Conservation (phyloP, 2,888 invertebrate species). For the Matsumyia berberina region DNA sequence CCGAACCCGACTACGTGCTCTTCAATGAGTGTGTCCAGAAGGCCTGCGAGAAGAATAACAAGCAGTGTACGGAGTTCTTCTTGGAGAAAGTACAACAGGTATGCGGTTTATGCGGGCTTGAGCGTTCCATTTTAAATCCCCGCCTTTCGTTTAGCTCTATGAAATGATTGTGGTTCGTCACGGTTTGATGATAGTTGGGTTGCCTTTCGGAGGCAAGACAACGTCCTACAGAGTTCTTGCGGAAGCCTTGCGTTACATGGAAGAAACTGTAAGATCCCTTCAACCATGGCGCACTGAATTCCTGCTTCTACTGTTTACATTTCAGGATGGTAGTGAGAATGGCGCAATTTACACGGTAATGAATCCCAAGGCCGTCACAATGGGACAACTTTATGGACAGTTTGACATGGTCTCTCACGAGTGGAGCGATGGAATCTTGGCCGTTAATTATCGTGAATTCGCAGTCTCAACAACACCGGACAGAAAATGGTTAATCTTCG, state of each 20-base stretch:
- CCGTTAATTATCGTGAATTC: slow-evolving; percentile 92
- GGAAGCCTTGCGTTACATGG: slow-evolving; percentile 90
- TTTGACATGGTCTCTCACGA: slow-evolving; percentile 97
- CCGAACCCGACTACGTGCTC: slow-evolving; percentile 91
- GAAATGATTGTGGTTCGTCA: slow-evolving; percentile 98
- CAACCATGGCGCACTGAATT: neutral
- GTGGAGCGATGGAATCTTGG: slow-evolving; percentile 95
- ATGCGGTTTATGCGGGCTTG: slow-evolving; percentile 1
- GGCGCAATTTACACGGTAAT: slow-evolving; percentile 92
- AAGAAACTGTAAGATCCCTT: slow-evolving; percentile 84
- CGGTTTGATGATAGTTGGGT: slow-evolving; percentile 96
- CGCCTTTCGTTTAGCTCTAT: slow-evolving; percentile 88
- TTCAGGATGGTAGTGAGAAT: slow-evolving; percentile 89
- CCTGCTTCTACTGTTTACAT: too few species aligned
- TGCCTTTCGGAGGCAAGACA: slow-evolving; percentile 97
- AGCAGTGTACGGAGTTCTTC: slow-evolving; percentile 94
- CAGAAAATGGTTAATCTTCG: slow-evolving; percentile 97
- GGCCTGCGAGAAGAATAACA: slow-evolving; percentile 89
- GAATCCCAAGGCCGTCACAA: slow-evolving; percentile 97
- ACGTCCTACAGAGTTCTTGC: slow-evolving; percentile 93
- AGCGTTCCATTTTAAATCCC: too few species aligned
- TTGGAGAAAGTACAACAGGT: slow-evolving; percentile 91
- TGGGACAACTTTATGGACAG: slow-evolving; percentile 97
- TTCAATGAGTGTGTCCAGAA: slow-evolving; percentile 87
- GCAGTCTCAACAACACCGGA: slow-evolving; percentile 88